These are phyloP conservation scores for Heteractis magnifica DNA, from an alignment of 92 coral and sea anemone species.

Conservation along the genomic window DNA sequence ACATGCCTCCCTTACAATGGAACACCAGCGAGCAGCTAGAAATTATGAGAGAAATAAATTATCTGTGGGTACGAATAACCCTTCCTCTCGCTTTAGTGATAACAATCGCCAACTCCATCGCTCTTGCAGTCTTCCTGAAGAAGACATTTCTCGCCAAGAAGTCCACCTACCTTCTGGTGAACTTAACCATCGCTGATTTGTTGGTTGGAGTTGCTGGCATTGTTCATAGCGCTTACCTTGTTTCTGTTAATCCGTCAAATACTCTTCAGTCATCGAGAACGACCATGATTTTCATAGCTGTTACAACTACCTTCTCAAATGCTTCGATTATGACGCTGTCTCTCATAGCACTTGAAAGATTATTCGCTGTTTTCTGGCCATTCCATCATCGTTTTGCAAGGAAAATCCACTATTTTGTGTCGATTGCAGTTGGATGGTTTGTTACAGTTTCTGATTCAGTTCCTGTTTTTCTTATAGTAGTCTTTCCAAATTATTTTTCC, in stretches of 20 bases:
- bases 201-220: slow-evolving; percentile 23
- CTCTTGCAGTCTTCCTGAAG: slow-evolving; percentile 13
- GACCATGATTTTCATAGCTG: neutral
- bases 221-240: neutral
- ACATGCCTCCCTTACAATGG: too few species aligned
- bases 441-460: neutral
- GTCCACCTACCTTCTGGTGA: slow-evolving; percentile 19
- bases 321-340: slow-evolving; percentile 7
- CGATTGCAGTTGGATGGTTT: slow-evolving; percentile 2
- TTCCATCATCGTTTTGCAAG: slow-evolving; percentile 2
- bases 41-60: neutral
- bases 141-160: slow-evolving; percentile 15
- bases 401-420: neutral
- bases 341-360: slow-evolving; percentile 2
- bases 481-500: neutral
- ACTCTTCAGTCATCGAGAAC: too few species aligned
- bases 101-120: slow-evolving; percentile 9
- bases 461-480: neutral
- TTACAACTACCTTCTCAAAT: neutral
- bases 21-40: neutral
- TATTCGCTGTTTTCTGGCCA: slow-evolving; percentile 7
- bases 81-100: neutral
- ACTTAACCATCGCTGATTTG: slow-evolving; percentile 13
- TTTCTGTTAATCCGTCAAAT: neutral
- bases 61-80: neutral